Conservation (phyloP, 92 coral and sea anemone species). For the Ricordea florida region DNA sequence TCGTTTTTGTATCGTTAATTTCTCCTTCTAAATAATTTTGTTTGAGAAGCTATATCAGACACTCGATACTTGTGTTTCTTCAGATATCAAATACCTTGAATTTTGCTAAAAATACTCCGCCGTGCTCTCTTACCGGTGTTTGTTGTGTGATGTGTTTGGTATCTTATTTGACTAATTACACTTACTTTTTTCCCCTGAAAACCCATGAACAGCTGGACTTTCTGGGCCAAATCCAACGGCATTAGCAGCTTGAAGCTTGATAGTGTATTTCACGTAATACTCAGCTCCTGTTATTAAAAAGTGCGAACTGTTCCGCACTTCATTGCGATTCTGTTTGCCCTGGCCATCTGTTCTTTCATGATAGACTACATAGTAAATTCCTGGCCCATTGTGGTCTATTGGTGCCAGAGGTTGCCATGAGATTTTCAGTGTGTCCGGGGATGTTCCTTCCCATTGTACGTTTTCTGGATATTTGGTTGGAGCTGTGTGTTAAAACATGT, state of each 20-base stretch:
- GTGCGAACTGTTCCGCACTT: conserved; percentile 57
- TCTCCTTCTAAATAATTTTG: too few species aligned
- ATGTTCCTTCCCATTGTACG: conserved; percentile 66
- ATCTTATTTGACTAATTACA: too few species aligned
- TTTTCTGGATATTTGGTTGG: conserved; percentile 69
- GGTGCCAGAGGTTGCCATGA: conserved; percentile 82
- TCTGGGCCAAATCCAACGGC: conserved; percentile 88
- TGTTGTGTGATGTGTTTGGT: too few species aligned
- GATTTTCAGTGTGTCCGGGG: conserved; percentile 67
- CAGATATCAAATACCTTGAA: too few species aligned
- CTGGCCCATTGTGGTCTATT: conserved; percentile 88
- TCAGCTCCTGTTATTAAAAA: conserved; percentile 52
- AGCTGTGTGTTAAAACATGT: conserved; percentile 37
- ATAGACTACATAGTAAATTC: conserved; percentile 79
- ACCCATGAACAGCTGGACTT: conserved; percentile 75
- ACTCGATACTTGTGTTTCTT: too few species aligned
- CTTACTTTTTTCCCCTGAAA: conserved; percentile 80
- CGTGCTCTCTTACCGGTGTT: too few species aligned
- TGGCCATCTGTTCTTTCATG: conserved; percentile 65
- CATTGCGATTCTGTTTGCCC: conserved; percentile 60
- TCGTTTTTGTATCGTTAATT: too few species aligned
- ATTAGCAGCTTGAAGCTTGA: conserved; percentile 93
- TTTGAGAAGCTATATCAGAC: too few species aligned
- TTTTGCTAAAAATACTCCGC: too few species aligned
- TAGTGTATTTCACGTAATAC: conserved; percentile 73